A percentile compares a stretch with the other conserved stretches of the same genome.
Evolutionary conservation across 2,113 vertebrate genomes (phyloP).

Genomic region (Gallinago jamesoni): DNA sequence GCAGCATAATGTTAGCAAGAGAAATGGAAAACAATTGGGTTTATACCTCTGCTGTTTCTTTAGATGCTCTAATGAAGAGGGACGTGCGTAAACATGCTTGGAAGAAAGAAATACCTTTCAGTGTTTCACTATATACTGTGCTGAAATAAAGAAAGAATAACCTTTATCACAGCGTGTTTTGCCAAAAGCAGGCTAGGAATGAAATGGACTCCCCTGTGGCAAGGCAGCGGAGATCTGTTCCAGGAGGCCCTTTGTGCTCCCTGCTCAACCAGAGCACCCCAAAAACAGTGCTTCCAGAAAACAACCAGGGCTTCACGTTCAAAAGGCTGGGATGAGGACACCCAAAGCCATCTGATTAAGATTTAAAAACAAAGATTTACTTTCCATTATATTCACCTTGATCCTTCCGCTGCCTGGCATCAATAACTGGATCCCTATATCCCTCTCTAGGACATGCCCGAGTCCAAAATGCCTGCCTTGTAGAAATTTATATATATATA

Average conservation of each 20-base stretch:
- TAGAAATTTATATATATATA: background rate
- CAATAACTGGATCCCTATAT: accelerated
- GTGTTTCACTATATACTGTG: background rate
- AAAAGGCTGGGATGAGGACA: background rate
- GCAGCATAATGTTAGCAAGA: background rate
- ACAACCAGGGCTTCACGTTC: background rate
- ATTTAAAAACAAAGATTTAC: background rate
- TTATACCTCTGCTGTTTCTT: conserved; percentile 2
- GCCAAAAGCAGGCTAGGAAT: background rate
- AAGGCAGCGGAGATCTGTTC: background rate
- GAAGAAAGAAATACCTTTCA: background rate
- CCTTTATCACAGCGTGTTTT: background rate
- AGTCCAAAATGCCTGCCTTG: background rate
- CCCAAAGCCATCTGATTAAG: background rate
- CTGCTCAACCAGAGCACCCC: background rate
- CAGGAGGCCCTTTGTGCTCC: background rate
- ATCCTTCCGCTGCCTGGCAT: background rate
- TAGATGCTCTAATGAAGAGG: background rate
- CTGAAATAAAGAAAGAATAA: background rate
- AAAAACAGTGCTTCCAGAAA: background rate
- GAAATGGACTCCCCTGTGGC: background rate
- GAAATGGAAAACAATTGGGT: conserved; percentile 2
- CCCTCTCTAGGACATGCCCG: accelerated
- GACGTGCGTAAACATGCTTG: background rate
- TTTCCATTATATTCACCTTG: accelerated